Evolutionary conservation across 2,888 invertebrate species (phyloP), one percentile per base, ranked within the genome.

Genomic region (Antitype chi): DNA sequence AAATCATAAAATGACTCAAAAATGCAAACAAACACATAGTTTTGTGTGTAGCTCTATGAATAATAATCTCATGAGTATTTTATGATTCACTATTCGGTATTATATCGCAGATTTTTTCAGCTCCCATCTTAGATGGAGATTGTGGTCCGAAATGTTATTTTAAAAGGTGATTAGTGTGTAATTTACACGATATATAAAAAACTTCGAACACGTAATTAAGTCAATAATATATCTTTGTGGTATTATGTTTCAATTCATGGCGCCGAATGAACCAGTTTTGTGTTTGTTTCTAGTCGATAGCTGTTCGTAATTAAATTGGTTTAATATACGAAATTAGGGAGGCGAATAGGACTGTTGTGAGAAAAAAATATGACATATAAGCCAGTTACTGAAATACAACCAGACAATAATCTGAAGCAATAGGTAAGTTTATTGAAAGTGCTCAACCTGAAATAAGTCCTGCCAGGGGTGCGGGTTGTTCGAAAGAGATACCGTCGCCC

Each of bases 161-260:
- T 75, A 75, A 80, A 84, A 63, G 62, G 76, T 2, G 28, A 80
- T 85, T 70, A 74, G 17, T 43, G 13, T 63, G 47, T 67, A 64
- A 76, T 83, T 86, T 74, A 80, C 28, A 59, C 1, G 25, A 62
- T 66, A 60, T 47, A 38, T 55, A 70, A 49, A 64, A 59, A 47
- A 17, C 8, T 69, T 80, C 64, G 7, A 76, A 70, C 57, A 66
- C 7, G 1, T 52, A 43, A 62, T 72, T 28, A 69, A 49, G 70
- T 20, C 55, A 28, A 75, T 38, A 69, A 59, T 63, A 55, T 52
- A 25, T 11, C 38, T 43, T 53, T n/a, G 32, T 52, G 32, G 28
- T 28, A 49, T 49, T 32, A 20, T 59, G 11, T 47, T 66, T 60
- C 32, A 28, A 70, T 55, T 32, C n/a, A 69, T 66, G 17, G 43